phyloP scores from a whole-genome alignment of 2,113 vertebrate genomes.

The Dromaius novaehollandiae region DNA sequence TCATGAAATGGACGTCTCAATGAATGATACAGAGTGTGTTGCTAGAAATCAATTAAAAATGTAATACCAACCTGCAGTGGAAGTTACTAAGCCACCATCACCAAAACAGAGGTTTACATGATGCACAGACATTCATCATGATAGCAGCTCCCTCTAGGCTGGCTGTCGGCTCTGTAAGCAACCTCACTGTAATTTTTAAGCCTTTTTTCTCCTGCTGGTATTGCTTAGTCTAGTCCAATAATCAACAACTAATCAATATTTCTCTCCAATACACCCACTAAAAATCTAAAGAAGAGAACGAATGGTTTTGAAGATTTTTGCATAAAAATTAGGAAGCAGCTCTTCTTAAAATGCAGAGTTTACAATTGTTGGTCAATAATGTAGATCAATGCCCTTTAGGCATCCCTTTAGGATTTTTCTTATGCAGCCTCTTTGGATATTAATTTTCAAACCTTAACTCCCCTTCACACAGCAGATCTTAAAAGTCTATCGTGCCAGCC shows the following conservation, averaged over 20 bases:
- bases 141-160: not conserved
- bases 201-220: not conserved
- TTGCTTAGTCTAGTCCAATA: not conserved
- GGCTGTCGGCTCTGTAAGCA: not conserved
- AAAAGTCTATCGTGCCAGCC: not conserved
- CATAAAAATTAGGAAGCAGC: not conserved
- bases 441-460: not conserved
- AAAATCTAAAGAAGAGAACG: not conserved
- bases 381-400: not conserved
- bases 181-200: not conserved
- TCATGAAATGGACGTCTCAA: slow-evolving; percentile 53
- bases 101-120: slow-evolving; percentile 34
- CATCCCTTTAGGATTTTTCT: too few relatives aligned
- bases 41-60: slow-evolving; percentile 68
- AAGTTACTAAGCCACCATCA: slow-evolving; percentile 14
- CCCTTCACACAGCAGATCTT: not conserved
- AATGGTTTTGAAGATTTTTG: not conserved
- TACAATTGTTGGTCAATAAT: not conserved
- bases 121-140: not conserved
- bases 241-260: not conserved
- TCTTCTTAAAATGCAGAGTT: not conserved
- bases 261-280: not conserved
- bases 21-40: slow-evolving; percentile 53
- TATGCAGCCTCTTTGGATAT: not conserved
- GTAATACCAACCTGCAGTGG: slow-evolving; percentile 36